Base-by-base conservation (phyloP, 2,888 invertebrate species). In the Drosophila demipolita region DNA sequence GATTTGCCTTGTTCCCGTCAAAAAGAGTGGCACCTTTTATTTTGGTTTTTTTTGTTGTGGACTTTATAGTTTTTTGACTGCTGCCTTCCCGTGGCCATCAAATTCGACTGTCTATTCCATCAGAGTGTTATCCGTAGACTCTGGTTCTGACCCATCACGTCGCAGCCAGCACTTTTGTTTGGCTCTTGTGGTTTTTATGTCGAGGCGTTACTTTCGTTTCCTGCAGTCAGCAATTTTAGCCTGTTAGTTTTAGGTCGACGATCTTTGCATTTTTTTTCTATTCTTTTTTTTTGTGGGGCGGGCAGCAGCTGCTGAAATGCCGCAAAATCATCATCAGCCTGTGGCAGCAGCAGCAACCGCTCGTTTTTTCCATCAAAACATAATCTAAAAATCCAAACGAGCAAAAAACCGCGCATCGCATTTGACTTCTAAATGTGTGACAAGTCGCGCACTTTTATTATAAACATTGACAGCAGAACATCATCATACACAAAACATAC, bases 321-420 rank as follows among this genome's bases (percentile, higher is more conserved):
- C 32, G 62, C 36, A 74, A 79, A 75, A 67, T 66, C 75, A 74
- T 75, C 75, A 74, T 74, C 75, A 66, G 26, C 42, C n/a, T 20
- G 60, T 60, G 59, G 23, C 75, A 45, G 45, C 58, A 40, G 36
- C 45, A 40, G 58, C 49, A 23, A 50, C 40, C 45, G 40, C 33
- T 48, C 9, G 20, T 15, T 57, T 38, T 42, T 42, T 60, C 63
- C 75, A 83, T 86, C 84, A 78, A 78, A 86, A 71, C 48, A 75
- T 86, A 86, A 88, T 88, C 81, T 76, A 65, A 69, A 83, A 88
- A 83, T 83, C 88, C 75, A 83, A 84, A 83, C 89, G 87, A 86
- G 81, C 86, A 70, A 82, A 77, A 78, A 73, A 67, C 54, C 50
- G 53, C 23, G 38, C 80, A 50, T 20, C 52, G 33, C 78, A 67